These are phyloP conservation scores for Hypselothyrea guttata DNA, from an alignment of 2,888 invertebrate species.

Conservation along the genomic window DNA sequence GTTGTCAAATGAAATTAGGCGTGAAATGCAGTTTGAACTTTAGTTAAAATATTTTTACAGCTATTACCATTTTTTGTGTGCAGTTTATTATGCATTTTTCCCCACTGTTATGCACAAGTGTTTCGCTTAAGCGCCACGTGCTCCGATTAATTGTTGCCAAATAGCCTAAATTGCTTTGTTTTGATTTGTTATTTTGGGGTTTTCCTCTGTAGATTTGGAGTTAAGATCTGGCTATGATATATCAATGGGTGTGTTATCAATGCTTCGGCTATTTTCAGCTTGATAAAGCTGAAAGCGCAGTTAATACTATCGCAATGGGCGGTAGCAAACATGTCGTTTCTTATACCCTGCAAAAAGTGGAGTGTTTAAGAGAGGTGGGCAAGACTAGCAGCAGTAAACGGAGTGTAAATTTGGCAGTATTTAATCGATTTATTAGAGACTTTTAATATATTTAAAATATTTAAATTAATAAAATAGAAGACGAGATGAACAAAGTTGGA, in stretches of 20 bases:
- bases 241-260: conserved; percentile 24
- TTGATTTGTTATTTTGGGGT: not conserved
- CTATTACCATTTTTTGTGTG: conserved; percentile 6
- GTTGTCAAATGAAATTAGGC: conserved; percentile 74
- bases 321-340: conserved; percentile 22
- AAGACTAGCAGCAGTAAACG: not conserved
- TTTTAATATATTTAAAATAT: too few relatives aligned
- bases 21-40: conserved; percentile 74
- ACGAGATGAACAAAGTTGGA: too few relatives aligned
- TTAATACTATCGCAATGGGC: conserved; percentile 32
- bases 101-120: conserved; percentile 42
- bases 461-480: too few relatives aligned
- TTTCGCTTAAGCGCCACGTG: conserved; percentile 45
- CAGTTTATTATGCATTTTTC: conserved; percentile 10
- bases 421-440: too few relatives aligned
- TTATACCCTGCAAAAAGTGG: conserved; percentile 22
- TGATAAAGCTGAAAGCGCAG: conserved; percentile 34
- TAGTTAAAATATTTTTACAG: conserved; percentile 55
- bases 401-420: too few relatives aligned
- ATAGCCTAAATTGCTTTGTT: conserved; percentile 3
- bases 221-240: conserved; percentile 16
- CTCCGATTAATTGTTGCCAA: conserved; percentile 9
- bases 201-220: not conserved
- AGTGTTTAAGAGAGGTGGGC: too few relatives aligned
- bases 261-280: conserved; percentile 18